Conservation (phyloP, 23 tunicate genomes). For the Pegea sp. region DNA sequence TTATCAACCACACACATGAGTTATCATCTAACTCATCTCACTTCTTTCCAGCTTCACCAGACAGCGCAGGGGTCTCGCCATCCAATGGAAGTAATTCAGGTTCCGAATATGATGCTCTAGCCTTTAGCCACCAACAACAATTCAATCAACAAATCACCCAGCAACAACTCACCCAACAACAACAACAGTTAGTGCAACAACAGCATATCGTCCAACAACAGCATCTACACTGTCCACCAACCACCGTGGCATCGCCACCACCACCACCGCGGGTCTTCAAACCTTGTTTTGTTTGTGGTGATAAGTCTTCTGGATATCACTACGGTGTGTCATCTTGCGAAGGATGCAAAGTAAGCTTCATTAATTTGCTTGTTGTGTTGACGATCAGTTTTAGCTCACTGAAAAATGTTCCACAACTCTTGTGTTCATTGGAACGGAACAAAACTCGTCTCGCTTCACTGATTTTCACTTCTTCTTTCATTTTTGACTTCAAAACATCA, state of each 20-base stretch:
- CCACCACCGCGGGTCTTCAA: constrained; percentile 90
- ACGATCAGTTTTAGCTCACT: too few species aligned
- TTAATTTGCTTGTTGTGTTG: too few species aligned
- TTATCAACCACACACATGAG: too few species aligned
- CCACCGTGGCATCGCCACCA: constrained; percentile 27
- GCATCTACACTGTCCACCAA: constrained; percentile 1
- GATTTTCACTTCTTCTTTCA: too few species aligned
- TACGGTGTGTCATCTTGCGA: constrained; percentile 91
- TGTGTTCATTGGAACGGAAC: not conserved
- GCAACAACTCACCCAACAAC: too few species aligned
- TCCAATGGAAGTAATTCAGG: constrained; percentile 53
- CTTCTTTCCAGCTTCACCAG: constrained; percentile 74
- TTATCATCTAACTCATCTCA: too few species aligned
- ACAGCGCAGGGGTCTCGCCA: constrained; percentile 68
- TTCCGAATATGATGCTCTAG: constrained; percentile 42
- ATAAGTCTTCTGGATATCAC: constrained; percentile 87
- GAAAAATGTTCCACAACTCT: not conserved
- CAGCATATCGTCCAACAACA: not conserved
- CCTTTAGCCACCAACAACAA: not conserved
- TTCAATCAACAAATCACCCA: not conserved
- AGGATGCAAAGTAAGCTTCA: constrained; percentile 70
- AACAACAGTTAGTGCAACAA: not conserved
- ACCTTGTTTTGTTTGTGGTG: constrained; percentile 93
- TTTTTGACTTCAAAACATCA: too few species aligned
- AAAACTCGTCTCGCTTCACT: not conserved